Base-by-base conservation (phyloP, 1,140 invertebrate genomes). In the Neotoxoptera formosana region DNA sequence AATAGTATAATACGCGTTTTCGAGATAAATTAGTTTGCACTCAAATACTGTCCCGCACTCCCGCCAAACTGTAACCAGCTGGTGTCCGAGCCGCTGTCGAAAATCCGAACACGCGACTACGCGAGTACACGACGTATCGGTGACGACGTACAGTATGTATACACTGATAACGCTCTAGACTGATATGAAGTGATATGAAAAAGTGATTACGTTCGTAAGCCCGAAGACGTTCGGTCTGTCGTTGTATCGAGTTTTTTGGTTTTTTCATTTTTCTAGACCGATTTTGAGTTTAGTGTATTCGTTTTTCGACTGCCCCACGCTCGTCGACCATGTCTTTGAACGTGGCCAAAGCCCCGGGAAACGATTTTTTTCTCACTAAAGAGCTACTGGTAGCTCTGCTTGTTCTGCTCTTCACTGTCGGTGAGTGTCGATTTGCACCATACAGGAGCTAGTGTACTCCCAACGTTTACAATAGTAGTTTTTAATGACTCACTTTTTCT, bases 301-400 rank as follows among this genome's bases (percentile, higher is more conserved):
- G 17, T n/a, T 17, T n/a, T 67, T 2, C 60, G 14, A n/a, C n/a
- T 76, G 7, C 1, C 14, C 14, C 30, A 17, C 30, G n/a, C n/a
- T 7, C 14, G 84, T 30, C 25, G 30, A 91, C 60, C 30, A 93
- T 93, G 91, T 86, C 91, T 36, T 36, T 93, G 36, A 93, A 86
- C 34, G 6, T n/a, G 11, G 17, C 81, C 0, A 93, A 86, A 93
- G 48, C 34, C 0, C 81, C 11, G 25, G 51, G 17, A 9, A 84
- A 93, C 36, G 91, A 93, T 56, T 84, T n/a, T 84, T 36, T 56
- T 25, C n/a, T 86, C 9, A 45, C 48, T 25, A 93, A 17, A 84
- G 91, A 93, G 25, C 21, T 93, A 17, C 30, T 93, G 14, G n/a
- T 86, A 0, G 47, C 91, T 20, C n/a, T 93, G 36, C 34, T 84